Base-by-base conservation (phyloP, 2,113 vertebrate species). In the Nymphicus hollandicus region DNA sequence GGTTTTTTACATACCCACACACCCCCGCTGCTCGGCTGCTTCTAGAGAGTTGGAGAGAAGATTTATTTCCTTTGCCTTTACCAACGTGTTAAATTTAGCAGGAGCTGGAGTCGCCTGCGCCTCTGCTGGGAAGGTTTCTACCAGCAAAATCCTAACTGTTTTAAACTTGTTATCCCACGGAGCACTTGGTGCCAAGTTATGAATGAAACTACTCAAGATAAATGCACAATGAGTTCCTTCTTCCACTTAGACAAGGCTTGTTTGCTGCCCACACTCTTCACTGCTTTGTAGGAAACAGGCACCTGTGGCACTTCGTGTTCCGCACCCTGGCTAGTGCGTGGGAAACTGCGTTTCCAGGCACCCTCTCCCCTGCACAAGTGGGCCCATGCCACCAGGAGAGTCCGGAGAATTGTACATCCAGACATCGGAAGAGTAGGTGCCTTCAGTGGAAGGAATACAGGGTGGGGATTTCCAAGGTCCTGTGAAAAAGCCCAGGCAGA, bases 281-380 rank as follows among this genome's bases (percentile, higher is more conserved):
- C 52, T 5, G 44, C 74, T 35, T 8, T 5, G 31, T 11, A 25
- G 66, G 50, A 70, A 4, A 39, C 17, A 3, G 53, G 46, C 9
- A 3, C 68, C 33, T 4, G 55, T 2, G 10, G 19, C 4, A 2
- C 74, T 33, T 24, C 17, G 2, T 6, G 5, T 9, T 7, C 55
- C 1, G 3, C 2, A 12, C 37, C 50, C 31, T 5, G 13, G 56
- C 12, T 53, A 13, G 63, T 1, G 0, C 1, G 0, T 1, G 1
- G 43, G 71, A 33, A 69, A 17, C 39, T 23, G 2, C 46, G 1
- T 20, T 69, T 23, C 52, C 17, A 1, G 16, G 53, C 63, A 25
- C 24, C 63, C 46, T 58, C 35, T 23, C 2, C 23, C 39, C 6
- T 0, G 11, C 25, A 11, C 1, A 0, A 43, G n/a, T n/a, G n/a